Evolutionary conservation across 2,113 vertebrate species (phyloP), one percentile per base, ranked within the genome.

Genomic region (Melierax canorus): DNA sequence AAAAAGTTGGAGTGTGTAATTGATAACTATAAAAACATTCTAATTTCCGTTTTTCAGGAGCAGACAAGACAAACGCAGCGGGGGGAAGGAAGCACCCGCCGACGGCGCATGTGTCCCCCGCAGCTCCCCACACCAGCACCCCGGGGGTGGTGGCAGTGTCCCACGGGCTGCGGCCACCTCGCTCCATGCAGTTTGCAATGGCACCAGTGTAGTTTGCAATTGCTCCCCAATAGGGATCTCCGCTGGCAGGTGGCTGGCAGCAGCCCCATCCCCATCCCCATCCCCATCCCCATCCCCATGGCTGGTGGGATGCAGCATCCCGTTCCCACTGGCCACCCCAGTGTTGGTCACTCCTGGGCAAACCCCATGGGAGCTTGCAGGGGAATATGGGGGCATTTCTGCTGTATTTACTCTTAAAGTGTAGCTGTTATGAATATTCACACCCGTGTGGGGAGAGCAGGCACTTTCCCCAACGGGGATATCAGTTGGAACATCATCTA

Each of bases 101-200:
- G 1, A 17, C 0, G 0, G 78, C 38, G 15, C 41, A 1, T 0
- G 1, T 0, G 2, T 19, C 38, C n/a, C 18, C 55, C 3, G 12
- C 69, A 14, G 77, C 14, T 66, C 30, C 67, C 23, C 7, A 5
- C 20, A 11, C 3, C 29, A 18, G 81, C 23, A 43, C 7, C 51
- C 50, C 5, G 50, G 27, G 22, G n/a, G 15, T 14, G 34, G 18
- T 24, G 59, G 14, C 90, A 10, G 2, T 1, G 39, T 30, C 79
- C 29, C 4, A 11, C 0, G 5, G 39, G 45, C 29, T 62, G 26
- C 0, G 2, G 55, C 10, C 55, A n/a, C 50, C 76, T 89, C 0
- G 0, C 5, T 38, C 36, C 2, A 0, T 1, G 2, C 0, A 1
- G 8, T 53, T 46, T 51, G 36, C 36, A 41, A 9, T 11, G 78